Evolutionary conservation across 2,888 invertebrate genomes (phyloP).

Genomic region (Ormyrus rosae): DNA sequence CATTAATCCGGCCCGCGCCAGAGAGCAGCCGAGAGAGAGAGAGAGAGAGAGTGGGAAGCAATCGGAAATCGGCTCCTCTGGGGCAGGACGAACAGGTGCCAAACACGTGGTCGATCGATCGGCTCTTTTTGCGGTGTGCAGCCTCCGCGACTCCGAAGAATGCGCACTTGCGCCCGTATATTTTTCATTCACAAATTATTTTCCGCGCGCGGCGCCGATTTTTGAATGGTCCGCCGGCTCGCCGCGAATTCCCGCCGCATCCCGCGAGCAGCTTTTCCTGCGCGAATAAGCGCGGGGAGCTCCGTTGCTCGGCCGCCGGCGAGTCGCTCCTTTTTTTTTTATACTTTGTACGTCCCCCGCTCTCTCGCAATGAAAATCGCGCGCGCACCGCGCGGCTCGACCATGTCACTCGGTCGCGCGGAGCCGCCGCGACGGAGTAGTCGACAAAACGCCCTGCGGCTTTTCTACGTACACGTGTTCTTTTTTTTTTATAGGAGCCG

Average conservation of each 20-base stretch:
- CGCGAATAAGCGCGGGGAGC: slow-evolving; percentile 53
- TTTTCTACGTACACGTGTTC: slow-evolving; percentile 54
- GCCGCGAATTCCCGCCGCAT: background rate
- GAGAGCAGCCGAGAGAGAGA: background rate
- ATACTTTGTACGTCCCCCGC: slow-evolving; percentile 62
- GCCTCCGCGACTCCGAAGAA: slow-evolving; percentile 42
- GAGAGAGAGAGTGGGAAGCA: slow-evolving; percentile 16
- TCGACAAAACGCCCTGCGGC: slow-evolving; percentile 51
- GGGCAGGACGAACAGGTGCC: slow-evolving; percentile 69
- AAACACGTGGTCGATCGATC: slow-evolving; percentile 74
- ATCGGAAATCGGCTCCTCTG: slow-evolving; percentile 51
- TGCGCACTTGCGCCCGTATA: slow-evolving; percentile 68
- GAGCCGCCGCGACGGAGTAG: background rate
- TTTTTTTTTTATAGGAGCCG: slow-evolving; percentile 17
- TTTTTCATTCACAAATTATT: slow-evolving; percentile 71
- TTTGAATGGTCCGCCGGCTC: slow-evolving; percentile 20
- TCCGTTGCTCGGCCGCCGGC: background rate
- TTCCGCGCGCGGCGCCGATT: slow-evolving; percentile 59
- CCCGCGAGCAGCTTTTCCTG: slow-evolving; percentile 39
- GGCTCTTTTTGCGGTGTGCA: slow-evolving; percentile 58
- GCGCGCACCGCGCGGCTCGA: slow-evolving; percentile 52
- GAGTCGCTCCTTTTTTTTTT: slow-evolving; percentile 53
- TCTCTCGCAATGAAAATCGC: slow-evolving; percentile 64
- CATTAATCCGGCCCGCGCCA: slow-evolving; percentile 25
- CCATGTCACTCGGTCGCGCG: slow-evolving; percentile 62